Percentiles rank a stretch among this genome's conserved stretches.
Conservation (phyloP, 2,888 invertebrate species). For the Eristalis tenax region DNA sequence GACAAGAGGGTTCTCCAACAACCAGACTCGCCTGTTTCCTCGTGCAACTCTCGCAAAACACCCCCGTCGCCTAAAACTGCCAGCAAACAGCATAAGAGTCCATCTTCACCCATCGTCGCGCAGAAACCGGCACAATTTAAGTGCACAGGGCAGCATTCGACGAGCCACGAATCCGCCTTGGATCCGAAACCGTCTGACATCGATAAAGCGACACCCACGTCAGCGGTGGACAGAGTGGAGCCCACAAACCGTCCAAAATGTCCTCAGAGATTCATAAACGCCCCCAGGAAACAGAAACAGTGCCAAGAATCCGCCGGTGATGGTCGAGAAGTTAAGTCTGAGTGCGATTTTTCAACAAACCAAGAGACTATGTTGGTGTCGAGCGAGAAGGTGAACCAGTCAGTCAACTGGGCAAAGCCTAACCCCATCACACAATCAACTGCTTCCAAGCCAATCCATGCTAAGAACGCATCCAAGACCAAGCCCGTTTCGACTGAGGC, state of each 20-base stretch:
- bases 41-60: not conserved
- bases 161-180: slow-evolving; percentile 83
- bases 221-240: not conserved
- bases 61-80: not conserved
- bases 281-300: not conserved
- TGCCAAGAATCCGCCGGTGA: not conserved
- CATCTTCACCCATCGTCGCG: not conserved
- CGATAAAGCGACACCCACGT: too few relatives aligned
- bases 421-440: not conserved
- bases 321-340: not conserved
- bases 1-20: not conserved
- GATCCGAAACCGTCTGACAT: not conserved
- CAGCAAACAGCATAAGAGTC: not conserved
- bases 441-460: not conserved
- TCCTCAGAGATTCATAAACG: not conserved
- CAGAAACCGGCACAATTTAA: slow-evolving; percentile 85
- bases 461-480: not conserved
- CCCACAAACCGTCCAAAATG: not conserved
- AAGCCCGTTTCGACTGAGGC: not conserved
- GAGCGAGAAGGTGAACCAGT: too few relatives aligned
- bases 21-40: not conserved
- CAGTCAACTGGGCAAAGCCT: too few relatives aligned
- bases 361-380: not conserved
- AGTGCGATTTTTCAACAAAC: not conserved
- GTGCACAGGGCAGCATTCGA: slow-evolving; percentile 89